A percentile compares a stretch with the other conserved stretches of the same genome.
These are phyloP conservation scores for Syndactyla subalaris DNA, from an alignment of 2,797 vertebrate genomes.

Conservation along the genomic window DNA sequence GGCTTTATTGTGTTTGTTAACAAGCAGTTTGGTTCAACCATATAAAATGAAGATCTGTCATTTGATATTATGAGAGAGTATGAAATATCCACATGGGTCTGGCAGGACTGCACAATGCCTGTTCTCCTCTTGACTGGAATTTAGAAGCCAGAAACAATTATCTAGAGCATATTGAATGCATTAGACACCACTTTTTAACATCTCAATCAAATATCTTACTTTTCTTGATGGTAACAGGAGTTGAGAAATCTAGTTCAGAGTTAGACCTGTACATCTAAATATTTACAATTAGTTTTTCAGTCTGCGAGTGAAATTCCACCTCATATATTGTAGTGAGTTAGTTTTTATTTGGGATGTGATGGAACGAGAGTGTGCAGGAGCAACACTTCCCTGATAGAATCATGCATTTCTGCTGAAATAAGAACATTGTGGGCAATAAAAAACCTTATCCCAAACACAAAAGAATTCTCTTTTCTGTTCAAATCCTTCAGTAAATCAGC, in stretches of 20 bases:
- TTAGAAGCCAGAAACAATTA: not conserved
- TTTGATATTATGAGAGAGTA: not conserved
- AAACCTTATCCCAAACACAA: fast-evolving
- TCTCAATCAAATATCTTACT: not conserved
- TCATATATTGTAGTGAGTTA: not conserved
- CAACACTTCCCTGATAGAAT: not conserved
- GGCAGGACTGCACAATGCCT: not conserved
- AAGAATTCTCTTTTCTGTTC: not conserved
- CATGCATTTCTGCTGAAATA: not conserved
- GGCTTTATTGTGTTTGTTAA: not conserved
- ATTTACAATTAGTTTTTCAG: not conserved
- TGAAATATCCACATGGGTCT: not conserved
- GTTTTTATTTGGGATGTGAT: fast-evolving
- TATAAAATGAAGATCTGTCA: not conserved
- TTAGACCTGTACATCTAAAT: not conserved
- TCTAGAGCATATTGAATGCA: not conserved
- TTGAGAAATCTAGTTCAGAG: not conserved
- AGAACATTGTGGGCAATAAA: not conserved
- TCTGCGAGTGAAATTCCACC: not conserved
- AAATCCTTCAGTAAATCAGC: not conserved
- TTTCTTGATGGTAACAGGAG: not conserved
- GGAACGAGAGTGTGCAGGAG: not conserved
- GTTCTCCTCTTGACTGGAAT: not conserved
- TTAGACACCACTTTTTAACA: not conserved
- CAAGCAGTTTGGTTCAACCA: not conserved